A percentile compares a stretch with the other conserved stretches of the same genome.
Evolutionary conservation across 2,888 invertebrate genomes (phyloP).

Genomic region (Zhengitettix transpicula): DNA sequence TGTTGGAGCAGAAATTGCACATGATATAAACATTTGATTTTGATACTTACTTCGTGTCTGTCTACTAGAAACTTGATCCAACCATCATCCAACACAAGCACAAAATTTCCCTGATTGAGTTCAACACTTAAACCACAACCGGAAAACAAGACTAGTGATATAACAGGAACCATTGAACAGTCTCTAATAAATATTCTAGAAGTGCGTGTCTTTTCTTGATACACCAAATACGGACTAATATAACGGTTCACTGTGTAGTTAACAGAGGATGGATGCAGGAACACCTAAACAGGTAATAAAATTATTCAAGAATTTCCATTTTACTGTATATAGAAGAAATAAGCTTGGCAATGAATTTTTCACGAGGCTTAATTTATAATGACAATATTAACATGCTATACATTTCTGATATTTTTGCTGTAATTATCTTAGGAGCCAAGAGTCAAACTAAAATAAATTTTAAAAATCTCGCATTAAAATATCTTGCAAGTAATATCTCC

Average conservation of each 20-base stretch:
- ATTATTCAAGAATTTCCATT: neutral
- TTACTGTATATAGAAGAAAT: neutral
- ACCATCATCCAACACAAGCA: constrained; percentile 57
- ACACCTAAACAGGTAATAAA: constrained; percentile 21
- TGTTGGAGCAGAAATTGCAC: no score
- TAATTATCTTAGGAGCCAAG: no score
- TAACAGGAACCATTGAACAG: constrained; percentile 61
- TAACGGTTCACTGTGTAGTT: constrained; percentile 48
- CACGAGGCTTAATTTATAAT: no score
- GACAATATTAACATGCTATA: no score
- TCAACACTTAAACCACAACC: constrained; percentile 59
- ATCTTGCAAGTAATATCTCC: no score
- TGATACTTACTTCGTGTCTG: constrained; percentile 43
- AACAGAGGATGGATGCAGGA: constrained; percentile 60
- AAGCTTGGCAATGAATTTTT: no score
- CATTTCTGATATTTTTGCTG: no score
- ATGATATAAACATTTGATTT: no score
- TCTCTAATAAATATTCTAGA: constrained; percentile 62
- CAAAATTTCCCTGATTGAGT: constrained; percentile 53
- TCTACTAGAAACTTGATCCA: constrained; percentile 71
- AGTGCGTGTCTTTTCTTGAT: constrained; percentile 70
- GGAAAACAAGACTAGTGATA: constrained; percentile 48
- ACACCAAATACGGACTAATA: constrained; percentile 59
- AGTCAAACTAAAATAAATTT: no score
- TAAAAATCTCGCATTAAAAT: no score